These are phyloP conservation scores for Heliconius erato DNA, from an alignment of 2,888 invertebrate species.

Conservation along the genomic window DNA sequence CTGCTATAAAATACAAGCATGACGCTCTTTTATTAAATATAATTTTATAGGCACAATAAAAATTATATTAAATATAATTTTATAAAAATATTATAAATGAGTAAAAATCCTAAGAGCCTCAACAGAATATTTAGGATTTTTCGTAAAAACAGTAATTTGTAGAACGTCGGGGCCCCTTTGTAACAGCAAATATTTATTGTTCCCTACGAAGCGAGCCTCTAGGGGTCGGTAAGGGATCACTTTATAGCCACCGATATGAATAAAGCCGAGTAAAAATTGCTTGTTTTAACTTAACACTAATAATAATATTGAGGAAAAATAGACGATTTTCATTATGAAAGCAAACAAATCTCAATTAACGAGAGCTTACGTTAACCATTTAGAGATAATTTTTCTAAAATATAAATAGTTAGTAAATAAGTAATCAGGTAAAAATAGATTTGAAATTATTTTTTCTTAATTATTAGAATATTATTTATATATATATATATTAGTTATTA, in stretches of 20 bases:
- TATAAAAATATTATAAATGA: neutral
- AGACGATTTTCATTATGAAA: neutral
- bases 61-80: too few species aligned
- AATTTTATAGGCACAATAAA: neutral
- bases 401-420: too few species aligned
- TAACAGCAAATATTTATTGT: constrained; percentile 35
- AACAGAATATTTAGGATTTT: constrained; percentile 7
- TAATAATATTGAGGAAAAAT: constrained; percentile 7
- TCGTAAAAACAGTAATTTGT: constrained; percentile 25
- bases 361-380: neutral
- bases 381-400: too few species aligned
- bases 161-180: constrained; percentile 33
- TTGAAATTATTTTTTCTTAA: too few species aligned
- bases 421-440: too few species aligned
- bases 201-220: neutral
- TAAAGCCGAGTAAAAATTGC: neutral
- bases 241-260: constrained; percentile 17
- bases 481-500: too few species aligned
- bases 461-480: too few species aligned
- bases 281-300: constrained; percentile 4
- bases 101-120: neutral
- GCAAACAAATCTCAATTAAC: constrained; percentile 4
- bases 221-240: constrained; percentile 17
- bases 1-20: too few species aligned
- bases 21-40: too few species aligned